Evolutionary conservation across 2,888 invertebrate genomes (phyloP).

Genomic region (Liodrosophila aerea): DNA sequence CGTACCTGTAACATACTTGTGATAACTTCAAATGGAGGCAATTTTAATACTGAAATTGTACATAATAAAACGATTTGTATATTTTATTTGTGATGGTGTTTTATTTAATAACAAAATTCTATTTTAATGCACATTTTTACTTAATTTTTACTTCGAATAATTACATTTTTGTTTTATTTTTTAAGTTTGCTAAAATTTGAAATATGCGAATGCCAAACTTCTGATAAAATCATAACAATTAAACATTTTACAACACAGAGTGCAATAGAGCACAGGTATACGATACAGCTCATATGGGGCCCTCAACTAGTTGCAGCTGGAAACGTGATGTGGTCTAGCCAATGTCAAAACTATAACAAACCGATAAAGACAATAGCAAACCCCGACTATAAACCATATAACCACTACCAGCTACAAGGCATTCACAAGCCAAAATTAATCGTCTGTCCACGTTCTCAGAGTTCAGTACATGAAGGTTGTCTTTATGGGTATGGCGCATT

Average conservation of each 20-base stretch:
- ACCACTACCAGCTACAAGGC: slow-evolving; percentile 4
- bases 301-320: slow-evolving; percentile 41
- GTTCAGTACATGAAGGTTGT: slow-evolving; percentile 35
- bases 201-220: slow-evolving; percentile 38
- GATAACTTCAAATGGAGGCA: slow-evolving; percentile 51
- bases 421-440: slow-evolving; percentile 48
- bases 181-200: slow-evolving; percentile 12
- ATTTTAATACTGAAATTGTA: slow-evolving; percentile 36
- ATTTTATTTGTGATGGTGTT: slow-evolving; percentile 42
- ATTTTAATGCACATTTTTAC: neutral
- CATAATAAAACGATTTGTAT: slow-evolving; percentile 48
- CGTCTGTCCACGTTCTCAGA: slow-evolving; percentile 48
- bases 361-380: slow-evolving; percentile 32
- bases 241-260: slow-evolving; percentile 51
- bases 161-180: neutral
- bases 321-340: slow-evolving; percentile 47
- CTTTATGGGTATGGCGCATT: slow-evolving; percentile 14
- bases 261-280: no score
- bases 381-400: slow-evolving; percentile 13
- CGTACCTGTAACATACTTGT: slow-evolving; percentile 43
- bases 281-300: slow-evolving; percentile 30
- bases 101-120: slow-evolving; percentile 30
- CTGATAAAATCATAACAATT: slow-evolving; percentile 46
- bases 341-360: slow-evolving; percentile 49
- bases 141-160: neutral